A percentile compares a stretch with the other conserved stretches of the same genome.
Evolutionary conservation across 2,888 invertebrate species (phyloP).

Genomic region (Nemapogon koenigi): DNA sequence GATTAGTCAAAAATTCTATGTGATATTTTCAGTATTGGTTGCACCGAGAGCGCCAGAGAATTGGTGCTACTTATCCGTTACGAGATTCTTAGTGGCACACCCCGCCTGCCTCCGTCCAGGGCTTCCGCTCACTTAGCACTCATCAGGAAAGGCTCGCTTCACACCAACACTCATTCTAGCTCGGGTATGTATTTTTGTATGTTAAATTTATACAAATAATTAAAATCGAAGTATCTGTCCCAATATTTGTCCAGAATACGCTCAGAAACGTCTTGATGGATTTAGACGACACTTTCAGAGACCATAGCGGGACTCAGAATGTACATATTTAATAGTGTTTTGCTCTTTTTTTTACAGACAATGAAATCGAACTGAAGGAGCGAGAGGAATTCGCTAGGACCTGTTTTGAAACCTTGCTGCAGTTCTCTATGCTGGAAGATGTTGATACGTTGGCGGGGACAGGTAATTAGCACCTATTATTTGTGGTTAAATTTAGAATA

Average conservation of each 20-base stretch:
- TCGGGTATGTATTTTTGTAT: constrained; percentile 49
- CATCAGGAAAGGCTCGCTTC: constrained; percentile 66
- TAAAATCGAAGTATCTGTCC: no score
- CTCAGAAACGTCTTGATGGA: no score
- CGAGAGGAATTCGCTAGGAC: constrained; percentile 96
- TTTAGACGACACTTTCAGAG: no score
- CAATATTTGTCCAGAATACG: no score
- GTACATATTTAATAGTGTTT: not conserved
- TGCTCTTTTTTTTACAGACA: constrained; percentile 50
- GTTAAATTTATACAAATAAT: no score
- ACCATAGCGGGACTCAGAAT: no score
- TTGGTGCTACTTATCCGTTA: constrained; percentile 30
- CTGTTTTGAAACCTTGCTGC: constrained; percentile 94
- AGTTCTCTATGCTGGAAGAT: constrained; percentile 88
- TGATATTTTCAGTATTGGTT: constrained; percentile 26
- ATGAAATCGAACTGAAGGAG: constrained; percentile 80
- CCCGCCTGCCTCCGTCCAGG: constrained; percentile 88
- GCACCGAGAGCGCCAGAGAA: constrained; percentile 28
- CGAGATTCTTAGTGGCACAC: constrained; percentile 51
- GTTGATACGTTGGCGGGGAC: constrained; percentile 50
- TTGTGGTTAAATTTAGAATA: no score
- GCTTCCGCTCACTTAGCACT: constrained; percentile 62
- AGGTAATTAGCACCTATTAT: no score
- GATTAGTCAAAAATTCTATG: not conserved
- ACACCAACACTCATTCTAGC: constrained; percentile 40